These are phyloP conservation scores for Lymantria monacha DNA, from an alignment of 2,888 invertebrate genomes.

Conservation along the genomic window DNA sequence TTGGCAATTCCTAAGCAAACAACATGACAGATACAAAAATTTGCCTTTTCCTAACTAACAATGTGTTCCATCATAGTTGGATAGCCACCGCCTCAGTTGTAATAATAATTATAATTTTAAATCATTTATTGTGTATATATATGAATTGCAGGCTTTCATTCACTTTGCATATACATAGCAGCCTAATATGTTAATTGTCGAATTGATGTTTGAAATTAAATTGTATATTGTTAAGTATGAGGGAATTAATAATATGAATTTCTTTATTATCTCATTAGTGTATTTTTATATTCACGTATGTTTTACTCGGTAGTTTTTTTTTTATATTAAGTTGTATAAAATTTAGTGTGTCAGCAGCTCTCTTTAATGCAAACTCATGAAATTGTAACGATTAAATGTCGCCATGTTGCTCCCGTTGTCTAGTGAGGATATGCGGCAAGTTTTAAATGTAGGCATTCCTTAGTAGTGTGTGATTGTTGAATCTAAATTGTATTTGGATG, in stretches of 20 bases:
- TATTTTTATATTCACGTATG: slow-evolving; percentile 53
- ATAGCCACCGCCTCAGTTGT: slow-evolving; percentile 10
- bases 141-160: slow-evolving; percentile 32
- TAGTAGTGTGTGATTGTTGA: slow-evolving; percentile 35
- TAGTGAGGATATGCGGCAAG: slow-evolving; percentile 26
- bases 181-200: slow-evolving; percentile 26
- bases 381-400: slow-evolving; percentile 29
- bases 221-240: slow-evolving; percentile 73
- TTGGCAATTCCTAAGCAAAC: too few species aligned
- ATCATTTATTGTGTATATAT: slow-evolving; percentile 38
- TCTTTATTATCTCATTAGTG: slow-evolving; percentile 64
- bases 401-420: slow-evolving; percentile 20
- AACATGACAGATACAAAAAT: too few species aligned
- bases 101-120: slow-evolving; percentile 29
- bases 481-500: slow-evolving; percentile 33
- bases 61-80: not conserved
- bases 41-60: too few species aligned
- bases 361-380: slow-evolving; percentile 60
- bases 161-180: slow-evolving; percentile 21
- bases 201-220: slow-evolving; percentile 50
- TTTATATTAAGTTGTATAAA: slow-evolving; percentile 70
- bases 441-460: slow-evolving; percentile 20
- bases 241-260: slow-evolving; percentile 50
- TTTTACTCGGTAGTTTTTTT: slow-evolving; percentile 49
- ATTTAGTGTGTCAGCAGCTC: slow-evolving; percentile 69